These are phyloP conservation scores for Dasysyrphus albostriatus DNA, from an alignment of 2,888 invertebrate species.

Conservation along the genomic window DNA sequence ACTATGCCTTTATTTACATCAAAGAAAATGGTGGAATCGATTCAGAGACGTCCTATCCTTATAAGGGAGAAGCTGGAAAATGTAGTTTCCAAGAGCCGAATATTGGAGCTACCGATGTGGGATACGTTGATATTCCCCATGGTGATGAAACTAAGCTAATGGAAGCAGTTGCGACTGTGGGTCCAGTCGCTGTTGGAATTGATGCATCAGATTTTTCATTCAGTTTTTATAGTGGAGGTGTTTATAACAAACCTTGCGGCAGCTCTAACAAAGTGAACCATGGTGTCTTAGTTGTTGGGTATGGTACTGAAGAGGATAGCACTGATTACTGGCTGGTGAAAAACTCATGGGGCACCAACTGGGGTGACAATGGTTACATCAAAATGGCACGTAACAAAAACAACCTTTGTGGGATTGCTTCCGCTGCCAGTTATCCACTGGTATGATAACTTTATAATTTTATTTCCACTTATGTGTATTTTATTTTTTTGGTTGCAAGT, in stretches of 20 bases:
- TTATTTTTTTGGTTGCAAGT: background rate
- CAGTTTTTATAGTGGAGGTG: slow-evolving; percentile 92
- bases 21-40: slow-evolving; percentile 94
- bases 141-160: slow-evolving; percentile 90
- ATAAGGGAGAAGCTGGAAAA: slow-evolving; percentile 90
- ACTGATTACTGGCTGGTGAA: slow-evolving; percentile 89
- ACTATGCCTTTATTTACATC: slow-evolving; percentile 93
- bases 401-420: slow-evolving; percentile 95
- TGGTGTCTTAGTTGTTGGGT: slow-evolving; percentile 85
- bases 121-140: slow-evolving; percentile 90
- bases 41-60: slow-evolving; percentile 94
- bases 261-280: slow-evolving; percentile 90
- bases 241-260: slow-evolving; percentile 93
- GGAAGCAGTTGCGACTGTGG: slow-evolving; percentile 92
- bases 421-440: slow-evolving; percentile 92
- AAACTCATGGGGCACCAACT: slow-evolving; percentile 88
- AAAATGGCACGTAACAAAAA: slow-evolving; percentile 93
- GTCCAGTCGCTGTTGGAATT: slow-evolving; percentile 94
- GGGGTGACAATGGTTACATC: slow-evolving; percentile 95
- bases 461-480: background rate
- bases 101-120: slow-evolving; percentile 91
- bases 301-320: slow-evolving; percentile 83
- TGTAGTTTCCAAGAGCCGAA: slow-evolving; percentile 87
- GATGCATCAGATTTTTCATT: slow-evolving; percentile 94
- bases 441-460: slow-evolving; percentile 85